phyloP scores from a whole-genome alignment of 2,797 vertebrate genomes.

The Platalea minor region DNA sequence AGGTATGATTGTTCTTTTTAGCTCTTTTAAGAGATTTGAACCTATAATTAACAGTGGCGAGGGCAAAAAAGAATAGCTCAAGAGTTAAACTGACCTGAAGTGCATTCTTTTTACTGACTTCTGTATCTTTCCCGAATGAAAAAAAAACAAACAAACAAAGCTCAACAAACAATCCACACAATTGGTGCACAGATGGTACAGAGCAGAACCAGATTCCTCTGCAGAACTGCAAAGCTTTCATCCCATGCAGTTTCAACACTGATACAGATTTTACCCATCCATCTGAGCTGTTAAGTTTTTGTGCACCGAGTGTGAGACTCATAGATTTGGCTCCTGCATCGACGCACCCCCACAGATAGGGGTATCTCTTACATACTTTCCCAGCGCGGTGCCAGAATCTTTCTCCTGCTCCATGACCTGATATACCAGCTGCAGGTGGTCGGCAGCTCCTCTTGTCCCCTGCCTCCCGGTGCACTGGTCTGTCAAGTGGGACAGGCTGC shows the following conservation, averaged over 20 bases:
- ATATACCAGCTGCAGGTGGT: background rate
- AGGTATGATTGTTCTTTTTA: background rate
- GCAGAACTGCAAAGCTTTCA: slow-evolving; percentile 57
- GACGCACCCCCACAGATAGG: slow-evolving; percentile 42
- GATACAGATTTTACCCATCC: slow-evolving; percentile 54
- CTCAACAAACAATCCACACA: slow-evolving; percentile 48
- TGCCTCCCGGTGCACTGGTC: background rate
- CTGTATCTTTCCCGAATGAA: background rate
- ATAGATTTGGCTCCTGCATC: slow-evolving; percentile 55
- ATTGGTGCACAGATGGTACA: slow-evolving; percentile 58
- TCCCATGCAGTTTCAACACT: slow-evolving; percentile 28
- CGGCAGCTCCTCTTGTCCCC: background rate
- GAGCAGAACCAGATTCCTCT: slow-evolving; percentile 57
- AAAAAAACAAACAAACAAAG: slow-evolving; percentile 52
- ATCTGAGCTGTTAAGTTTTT: slow-evolving; percentile 67
- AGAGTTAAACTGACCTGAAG: background rate
- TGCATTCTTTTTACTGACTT: slow-evolving; percentile 26
- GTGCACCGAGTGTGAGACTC: slow-evolving; percentile 59
- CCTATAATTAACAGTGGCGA: background rate
- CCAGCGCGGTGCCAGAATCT: slow-evolving; percentile 6
- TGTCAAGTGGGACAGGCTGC: background rate
- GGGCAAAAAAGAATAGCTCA: background rate
- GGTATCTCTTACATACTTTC: slow-evolving; percentile 51
- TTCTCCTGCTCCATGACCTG: slow-evolving; percentile 34
- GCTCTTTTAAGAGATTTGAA: background rate